phyloP scores from a whole-genome alignment of 2,888 invertebrate species.

The Allacma fusca region DNA sequence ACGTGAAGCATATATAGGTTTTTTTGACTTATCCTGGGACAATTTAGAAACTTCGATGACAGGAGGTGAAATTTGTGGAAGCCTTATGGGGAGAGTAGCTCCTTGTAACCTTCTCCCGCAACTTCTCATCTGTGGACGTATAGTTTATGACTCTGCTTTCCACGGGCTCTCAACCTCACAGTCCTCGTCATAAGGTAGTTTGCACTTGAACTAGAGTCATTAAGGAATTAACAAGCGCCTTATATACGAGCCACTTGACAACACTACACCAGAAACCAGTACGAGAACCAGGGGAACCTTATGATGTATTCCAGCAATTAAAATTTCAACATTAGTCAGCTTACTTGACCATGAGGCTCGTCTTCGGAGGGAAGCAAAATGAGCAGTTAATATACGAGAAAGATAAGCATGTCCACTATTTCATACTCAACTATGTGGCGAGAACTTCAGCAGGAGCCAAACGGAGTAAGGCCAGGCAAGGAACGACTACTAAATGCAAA shows the following conservation, averaged over 20 bases:
- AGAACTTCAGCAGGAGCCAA: not conserved
- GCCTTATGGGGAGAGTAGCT: not conserved
- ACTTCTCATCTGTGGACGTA: not conserved
- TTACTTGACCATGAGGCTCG: constrained; percentile 10
- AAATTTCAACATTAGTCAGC: constrained; percentile 19
- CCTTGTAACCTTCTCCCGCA: not conserved
- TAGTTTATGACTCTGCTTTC: not conserved
- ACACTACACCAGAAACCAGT: not conserved
- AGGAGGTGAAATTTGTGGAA: constrained; percentile 29
- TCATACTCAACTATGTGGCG: not conserved
- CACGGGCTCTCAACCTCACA: not conserved
- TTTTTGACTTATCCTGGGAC: constrained; percentile 24
- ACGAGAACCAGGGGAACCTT: not conserved
- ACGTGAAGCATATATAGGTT: too few relatives aligned
- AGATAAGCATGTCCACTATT: constrained; percentile 8
- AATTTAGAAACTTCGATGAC: constrained; percentile 37
- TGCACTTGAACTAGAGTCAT: constrained; percentile 16
- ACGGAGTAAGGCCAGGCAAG: not conserved
- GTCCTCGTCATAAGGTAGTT: not conserved
- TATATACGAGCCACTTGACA: not conserved
- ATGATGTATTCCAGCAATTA: constrained; percentile 27
- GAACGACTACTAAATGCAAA: not conserved
- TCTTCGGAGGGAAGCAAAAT: not conserved
- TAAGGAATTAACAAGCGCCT: constrained; percentile 7
- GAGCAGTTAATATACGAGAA: constrained; percentile 13